Evolutionary conservation across 2,113 vertebrate species (phyloP), one percentile per base, ranked within the genome.

Genomic region (Cisticola juncidis): DNA sequence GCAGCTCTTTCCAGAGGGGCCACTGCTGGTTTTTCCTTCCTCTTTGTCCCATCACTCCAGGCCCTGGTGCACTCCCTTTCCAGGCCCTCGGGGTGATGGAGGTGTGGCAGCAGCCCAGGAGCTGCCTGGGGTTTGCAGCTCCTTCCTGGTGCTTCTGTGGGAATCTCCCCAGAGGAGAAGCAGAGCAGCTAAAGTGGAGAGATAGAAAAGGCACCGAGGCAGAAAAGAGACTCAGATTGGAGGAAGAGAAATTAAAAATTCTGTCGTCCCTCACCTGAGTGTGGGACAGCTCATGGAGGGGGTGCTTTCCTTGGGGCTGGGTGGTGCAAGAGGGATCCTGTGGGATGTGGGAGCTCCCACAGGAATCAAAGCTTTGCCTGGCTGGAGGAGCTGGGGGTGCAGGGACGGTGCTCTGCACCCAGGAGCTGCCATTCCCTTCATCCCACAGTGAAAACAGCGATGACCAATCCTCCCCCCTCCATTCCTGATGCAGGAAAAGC

Each of bases 401-500:
- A 42, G 54, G 48, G 60, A 58, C 5, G 47, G 40, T 35, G 35
- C 33, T 77, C 24, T 38, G 72, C 38, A 11, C 58, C 12, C 70
- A 22, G 66, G 21, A 90, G 12, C 62, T 82, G 81, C 36, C 19
- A 15, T 40, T 33, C 31, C 73, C 58, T 72, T 57, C 29, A 3
- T 76, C 58, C 68, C 24, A 19, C 5, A 0, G 7, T 0, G 0
- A 45, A 82, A 62, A 36, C 64, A 82, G 78, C 56, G 90, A 36
- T 94, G 94, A 94, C 94, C 95, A 70, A 42, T 95, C 29, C 71
- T 45, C 24, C 33, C 50, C 29, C 6, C 47, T 45, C 89, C 44
- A 60, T 70, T 92, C 92, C 76, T 79, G 57, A 95, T 94, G 92
- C 60, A 22, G 86, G 73, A 94, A 96, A 96, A 96, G 58, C 96